Evolutionary conservation across 2,113 vertebrate species (phyloP).

Genomic region (Rhagologus leucostigma): DNA sequence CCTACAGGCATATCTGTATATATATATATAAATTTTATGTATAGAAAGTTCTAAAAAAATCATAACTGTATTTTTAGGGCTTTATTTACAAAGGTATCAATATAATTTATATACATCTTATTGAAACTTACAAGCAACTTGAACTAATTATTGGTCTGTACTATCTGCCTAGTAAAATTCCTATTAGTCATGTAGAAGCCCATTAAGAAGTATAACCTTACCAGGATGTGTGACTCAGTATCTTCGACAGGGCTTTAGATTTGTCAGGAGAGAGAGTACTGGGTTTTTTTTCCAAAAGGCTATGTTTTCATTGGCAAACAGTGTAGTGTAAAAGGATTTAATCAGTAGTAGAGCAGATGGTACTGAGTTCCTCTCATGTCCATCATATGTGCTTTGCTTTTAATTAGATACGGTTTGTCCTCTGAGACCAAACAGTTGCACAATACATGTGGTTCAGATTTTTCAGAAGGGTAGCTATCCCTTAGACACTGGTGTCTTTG

Average conservation of each 20-base stretch:
- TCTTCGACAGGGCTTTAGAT: not conserved
- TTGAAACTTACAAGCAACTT: not conserved
- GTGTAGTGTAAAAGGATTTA: not conserved
- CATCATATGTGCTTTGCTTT: conserved; percentile 12
- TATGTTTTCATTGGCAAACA: not conserved
- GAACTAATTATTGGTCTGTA: not conserved
- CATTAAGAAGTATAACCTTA: not conserved
- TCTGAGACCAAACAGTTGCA: not conserved
- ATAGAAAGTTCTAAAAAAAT: not conserved
- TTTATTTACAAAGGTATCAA: not conserved
- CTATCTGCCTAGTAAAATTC: not conserved
- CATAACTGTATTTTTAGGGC: not conserved
- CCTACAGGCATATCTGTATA: not conserved
- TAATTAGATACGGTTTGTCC: conserved; percentile 8
- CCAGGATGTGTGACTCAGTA: not conserved
- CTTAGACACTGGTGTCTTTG: not conserved
- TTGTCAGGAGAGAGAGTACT: not conserved
- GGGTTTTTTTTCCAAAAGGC: not conserved
- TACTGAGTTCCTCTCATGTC: not conserved
- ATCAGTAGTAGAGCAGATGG: conserved; percentile 14
- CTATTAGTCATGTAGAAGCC: not conserved
- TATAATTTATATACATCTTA: not conserved
- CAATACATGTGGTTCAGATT: not conserved
- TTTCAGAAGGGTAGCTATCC: not conserved
- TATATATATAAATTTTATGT: not conserved